A percentile compares a stretch with the other conserved stretches of the same genome.
Conservation (phyloP, 2,113 vertebrate genomes). For the Gymnobelideus leadbeateri region DNA sequence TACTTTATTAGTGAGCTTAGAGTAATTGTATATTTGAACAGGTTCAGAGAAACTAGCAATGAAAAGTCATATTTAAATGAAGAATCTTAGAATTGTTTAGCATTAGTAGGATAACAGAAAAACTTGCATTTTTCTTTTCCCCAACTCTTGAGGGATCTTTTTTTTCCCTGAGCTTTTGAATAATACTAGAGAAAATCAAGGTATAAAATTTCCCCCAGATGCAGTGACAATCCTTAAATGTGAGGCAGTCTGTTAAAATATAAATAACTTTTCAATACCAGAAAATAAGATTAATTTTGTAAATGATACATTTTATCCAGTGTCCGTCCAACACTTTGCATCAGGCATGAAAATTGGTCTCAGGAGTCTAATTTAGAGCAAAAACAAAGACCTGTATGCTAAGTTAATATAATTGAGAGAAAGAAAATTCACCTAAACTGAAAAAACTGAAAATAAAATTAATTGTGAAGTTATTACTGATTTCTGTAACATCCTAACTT, state of each 20-base stretch:
- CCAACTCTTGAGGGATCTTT: neutral
- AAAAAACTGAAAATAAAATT: constrained; percentile 28
- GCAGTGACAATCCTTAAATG: constrained; percentile 31
- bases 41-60: neutral
- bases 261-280: constrained; percentile 34
- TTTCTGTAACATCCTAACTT: constrained; percentile 23
- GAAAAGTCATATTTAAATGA: neutral
- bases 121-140: neutral
- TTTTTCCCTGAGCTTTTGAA: neutral
- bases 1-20: constrained; percentile 7
- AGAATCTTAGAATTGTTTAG: neutral
- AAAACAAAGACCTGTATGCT: constrained; percentile 46
- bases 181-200: constrained; percentile 29
- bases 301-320: constrained; percentile 45
- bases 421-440: constrained; percentile 26
- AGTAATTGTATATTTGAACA: constrained; percentile 26
- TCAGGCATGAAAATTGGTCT: constrained; percentile 58
- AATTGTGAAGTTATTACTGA: constrained; percentile 36
- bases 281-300: constrained; percentile 62
- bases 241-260: neutral
- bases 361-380: constrained; percentile 55
- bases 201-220: constrained; percentile 19
- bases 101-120: neutral
- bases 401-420: constrained; percentile 37
- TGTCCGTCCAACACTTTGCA: constrained; percentile 47